Conservation (phyloP, 2,888 invertebrate species). For the Parascotia fuliginaria region DNA sequence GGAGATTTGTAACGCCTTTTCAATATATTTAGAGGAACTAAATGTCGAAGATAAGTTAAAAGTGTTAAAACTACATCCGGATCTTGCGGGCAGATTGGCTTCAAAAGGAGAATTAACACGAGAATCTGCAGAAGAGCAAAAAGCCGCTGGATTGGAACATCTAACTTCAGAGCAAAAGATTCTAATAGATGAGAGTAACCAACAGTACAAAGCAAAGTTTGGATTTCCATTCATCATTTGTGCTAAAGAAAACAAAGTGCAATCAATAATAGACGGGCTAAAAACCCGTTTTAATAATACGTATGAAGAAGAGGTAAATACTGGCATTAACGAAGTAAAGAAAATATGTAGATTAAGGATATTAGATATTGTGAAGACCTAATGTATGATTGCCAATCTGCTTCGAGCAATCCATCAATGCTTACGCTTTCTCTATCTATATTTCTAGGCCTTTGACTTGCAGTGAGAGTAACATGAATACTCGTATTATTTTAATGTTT, state of each 20-base stretch:
- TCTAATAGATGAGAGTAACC: slow-evolving; percentile 72
- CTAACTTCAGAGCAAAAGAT: slow-evolving; percentile 83
- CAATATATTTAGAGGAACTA: slow-evolving; percentile 83
- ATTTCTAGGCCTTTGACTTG: too few species aligned
- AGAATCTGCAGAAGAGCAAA: slow-evolving; percentile 87
- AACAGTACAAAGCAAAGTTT: slow-evolving; percentile 87
- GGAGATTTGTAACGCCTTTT: slow-evolving; percentile 81
- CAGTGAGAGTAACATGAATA: too few species aligned
- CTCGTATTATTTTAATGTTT: too few species aligned
- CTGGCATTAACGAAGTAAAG: slow-evolving; percentile 88
- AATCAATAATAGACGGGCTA: slow-evolving; percentile 85
- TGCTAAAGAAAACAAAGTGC: slow-evolving; percentile 87
- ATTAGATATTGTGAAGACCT: slow-evolving; percentile 73
- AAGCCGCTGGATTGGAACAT: slow-evolving; percentile 81
- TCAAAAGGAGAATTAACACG: slow-evolving; percentile 82
- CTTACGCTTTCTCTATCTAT: too few species aligned
- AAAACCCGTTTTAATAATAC: slow-evolving; percentile 82
- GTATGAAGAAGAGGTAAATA: slow-evolving; percentile 81
- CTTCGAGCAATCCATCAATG: too few species aligned
- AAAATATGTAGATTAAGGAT: slow-evolving; percentile 88
- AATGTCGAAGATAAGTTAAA: slow-evolving; percentile 78
- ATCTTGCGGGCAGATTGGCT: slow-evolving; percentile 86
- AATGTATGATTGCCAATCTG: too few species aligned
- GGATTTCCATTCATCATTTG: slow-evolving; percentile 90
- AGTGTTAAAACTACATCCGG: slow-evolving; percentile 87